A percentile compares a stretch with the other conserved stretches of the same genome.
Evolutionary conservation across 92 coral and sea anemone genomes (phyloP).

Genomic region (Phenganax stokvisi): DNA sequence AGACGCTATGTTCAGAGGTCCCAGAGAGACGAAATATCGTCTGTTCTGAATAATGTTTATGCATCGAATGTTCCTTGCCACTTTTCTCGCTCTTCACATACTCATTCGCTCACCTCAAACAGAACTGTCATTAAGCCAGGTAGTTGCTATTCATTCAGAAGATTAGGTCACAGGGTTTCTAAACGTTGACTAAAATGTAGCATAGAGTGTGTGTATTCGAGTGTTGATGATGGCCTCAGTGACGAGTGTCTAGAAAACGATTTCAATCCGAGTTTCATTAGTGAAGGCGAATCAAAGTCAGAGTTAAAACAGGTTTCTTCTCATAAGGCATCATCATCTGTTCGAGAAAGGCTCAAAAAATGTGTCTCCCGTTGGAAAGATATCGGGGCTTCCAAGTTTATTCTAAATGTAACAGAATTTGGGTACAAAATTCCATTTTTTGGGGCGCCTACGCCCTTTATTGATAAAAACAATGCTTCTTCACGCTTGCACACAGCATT

Average conservation of each 20-base stretch:
- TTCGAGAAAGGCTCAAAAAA: constrained; percentile 28
- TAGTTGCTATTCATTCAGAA: neutral
- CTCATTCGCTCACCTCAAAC: neutral
- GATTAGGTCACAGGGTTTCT: neutral
- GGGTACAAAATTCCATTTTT: neutral
- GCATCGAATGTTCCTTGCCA: too few species aligned
- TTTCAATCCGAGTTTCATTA: neutral
- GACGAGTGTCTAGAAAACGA: neutral
- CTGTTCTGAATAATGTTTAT: too few species aligned
- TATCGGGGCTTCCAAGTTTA: constrained; percentile 12
- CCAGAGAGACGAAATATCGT: too few species aligned
- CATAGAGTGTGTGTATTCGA: neutral
- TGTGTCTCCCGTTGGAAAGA: neutral
- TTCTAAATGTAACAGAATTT: neutral
- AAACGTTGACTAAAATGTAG: neutral
- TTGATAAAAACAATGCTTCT: neutral
- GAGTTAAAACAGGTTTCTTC: neutral
- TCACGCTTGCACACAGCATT: neutral
- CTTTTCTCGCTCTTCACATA: too few species aligned
- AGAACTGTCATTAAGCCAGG: constrained; percentile 5
- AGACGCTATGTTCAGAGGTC: too few species aligned
- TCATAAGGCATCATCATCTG: constrained; percentile 12
- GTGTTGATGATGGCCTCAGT: neutral
- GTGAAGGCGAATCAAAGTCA: neutral
- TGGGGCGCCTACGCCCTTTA: constrained; percentile 1